A percentile compares a stretch with the other conserved stretches of the same genome.
phyloP scores from a whole-genome alignment of 1,140 invertebrate genomes.

The Ips typographus region DNA sequence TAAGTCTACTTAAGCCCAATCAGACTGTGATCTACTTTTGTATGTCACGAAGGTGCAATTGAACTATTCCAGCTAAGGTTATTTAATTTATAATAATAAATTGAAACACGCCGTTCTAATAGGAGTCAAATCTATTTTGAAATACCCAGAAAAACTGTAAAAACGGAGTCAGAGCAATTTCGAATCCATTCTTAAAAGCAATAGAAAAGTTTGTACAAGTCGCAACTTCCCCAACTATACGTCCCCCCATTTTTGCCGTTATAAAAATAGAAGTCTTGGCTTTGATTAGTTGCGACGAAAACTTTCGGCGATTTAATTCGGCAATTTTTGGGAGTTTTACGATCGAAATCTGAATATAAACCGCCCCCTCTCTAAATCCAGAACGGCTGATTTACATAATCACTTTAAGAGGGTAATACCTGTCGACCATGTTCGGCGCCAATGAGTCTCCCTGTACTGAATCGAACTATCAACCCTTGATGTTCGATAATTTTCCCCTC shows the following conservation, averaged over 20 bases:
- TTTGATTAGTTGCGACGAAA: conserved; percentile 31
- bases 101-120: too few relatives aligned
- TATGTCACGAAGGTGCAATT: too few relatives aligned
- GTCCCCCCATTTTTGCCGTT: background rate
- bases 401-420: conserved; percentile 29
- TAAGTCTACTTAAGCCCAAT: conserved; percentile 6
- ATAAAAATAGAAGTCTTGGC: conserved; percentile 28
- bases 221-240: background rate
- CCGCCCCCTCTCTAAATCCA: conserved; percentile 11
- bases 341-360: conserved; percentile 33
- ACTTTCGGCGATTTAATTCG: conserved; percentile 23
- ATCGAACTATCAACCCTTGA: background rate
- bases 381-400: conserved; percentile 29
- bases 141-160: too few relatives aligned
- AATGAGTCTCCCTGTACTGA: background rate
- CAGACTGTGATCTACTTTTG: background rate
- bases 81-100: too few relatives aligned
- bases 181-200: too few relatives aligned
- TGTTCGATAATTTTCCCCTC: background rate
- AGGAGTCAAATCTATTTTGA: too few relatives aligned
- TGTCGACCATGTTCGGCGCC: conserved; percentile 17
- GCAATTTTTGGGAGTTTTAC: conserved; percentile 28
- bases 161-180: too few relatives aligned
- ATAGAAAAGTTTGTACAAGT: background rate
- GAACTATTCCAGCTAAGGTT: too few relatives aligned